These are phyloP conservation scores for Cyclophora punctaria DNA, from an alignment of 2,888 invertebrate genomes.

Conservation along the genomic window DNA sequence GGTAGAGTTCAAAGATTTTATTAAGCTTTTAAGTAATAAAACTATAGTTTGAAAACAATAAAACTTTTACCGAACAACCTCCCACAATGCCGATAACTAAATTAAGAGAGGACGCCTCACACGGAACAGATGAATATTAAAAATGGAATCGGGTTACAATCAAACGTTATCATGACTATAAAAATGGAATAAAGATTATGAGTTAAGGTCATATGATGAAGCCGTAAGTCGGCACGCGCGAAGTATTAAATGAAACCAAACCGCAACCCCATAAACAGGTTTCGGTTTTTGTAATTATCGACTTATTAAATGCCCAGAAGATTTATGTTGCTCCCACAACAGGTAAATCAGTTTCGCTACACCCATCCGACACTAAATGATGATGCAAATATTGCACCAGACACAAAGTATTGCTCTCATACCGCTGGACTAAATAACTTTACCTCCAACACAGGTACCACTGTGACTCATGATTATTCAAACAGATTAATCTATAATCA, in stretches of 20 bases:
- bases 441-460: background rate
- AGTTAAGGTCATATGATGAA: conserved; percentile 43
- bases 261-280: conserved; percentile 37
- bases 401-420: conserved; percentile 13
- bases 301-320: conserved; percentile 51
- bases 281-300: conserved; percentile 55
- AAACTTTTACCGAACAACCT: conserved; percentile 43
- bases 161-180: too few relatives aligned
- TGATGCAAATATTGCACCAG: conserved; percentile 26
- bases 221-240: conserved; percentile 57
- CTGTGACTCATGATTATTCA: conserved; percentile 3
- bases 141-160: too few relatives aligned
- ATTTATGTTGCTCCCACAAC: conserved; percentile 45
- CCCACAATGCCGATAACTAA: conserved; percentile 48
- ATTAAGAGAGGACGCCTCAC: conserved; percentile 44
- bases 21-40: conserved; percentile 1
- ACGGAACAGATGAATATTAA: conserved; percentile 27
- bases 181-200: too few relatives aligned
- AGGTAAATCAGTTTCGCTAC: conserved; percentile 41
- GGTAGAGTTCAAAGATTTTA: conserved; percentile 1
- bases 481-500: conserved; percentile 9
- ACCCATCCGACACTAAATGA: conserved; percentile 32
- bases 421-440: conserved; percentile 13
- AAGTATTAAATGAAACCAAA: conserved; percentile 39
- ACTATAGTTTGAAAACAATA: conserved; percentile 21